Evolutionary conservation across 2,797 vertebrate genomes (phyloP).

Genomic region (Spinus olivaceus): DNA sequence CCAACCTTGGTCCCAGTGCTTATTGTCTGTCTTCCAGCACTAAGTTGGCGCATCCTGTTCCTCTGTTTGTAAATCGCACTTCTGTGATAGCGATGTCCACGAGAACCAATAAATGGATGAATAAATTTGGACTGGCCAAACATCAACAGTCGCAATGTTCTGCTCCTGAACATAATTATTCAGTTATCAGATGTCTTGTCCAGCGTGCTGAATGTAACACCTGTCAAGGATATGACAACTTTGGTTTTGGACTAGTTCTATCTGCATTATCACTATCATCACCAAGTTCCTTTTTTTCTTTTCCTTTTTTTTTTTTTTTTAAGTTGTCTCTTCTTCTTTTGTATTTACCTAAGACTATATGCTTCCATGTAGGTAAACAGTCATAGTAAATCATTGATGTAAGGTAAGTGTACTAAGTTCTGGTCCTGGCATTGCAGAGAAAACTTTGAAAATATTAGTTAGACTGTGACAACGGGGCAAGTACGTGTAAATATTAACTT

Average conservation of each 20-base stretch:
- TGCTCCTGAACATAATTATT: constrained; percentile 31
- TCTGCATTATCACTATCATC: background rate
- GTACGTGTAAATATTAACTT: background rate
- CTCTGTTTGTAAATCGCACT: background rate
- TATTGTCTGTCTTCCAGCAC: background rate
- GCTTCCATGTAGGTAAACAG: background rate
- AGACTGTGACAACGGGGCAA: background rate
- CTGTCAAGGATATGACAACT: constrained; percentile 11
- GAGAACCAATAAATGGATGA: background rate
- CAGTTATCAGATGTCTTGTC: background rate
- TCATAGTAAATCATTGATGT: background rate
- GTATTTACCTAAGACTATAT: background rate
- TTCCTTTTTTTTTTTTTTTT: background rate
- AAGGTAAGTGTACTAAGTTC: background rate
- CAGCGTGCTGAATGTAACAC: background rate
- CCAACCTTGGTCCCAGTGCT: background rate
- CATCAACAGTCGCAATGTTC: background rate
- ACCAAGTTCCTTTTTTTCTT: background rate
- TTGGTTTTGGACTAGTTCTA: background rate
- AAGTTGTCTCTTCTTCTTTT: background rate
- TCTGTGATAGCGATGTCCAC: background rate
- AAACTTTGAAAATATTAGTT: background rate
- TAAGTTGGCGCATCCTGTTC: background rate
- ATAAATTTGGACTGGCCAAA: background rate
- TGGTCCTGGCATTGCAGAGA: background rate